Evolutionary conservation across 1,140 invertebrate species (phyloP).

Genomic region (Planococcus citri): DNA sequence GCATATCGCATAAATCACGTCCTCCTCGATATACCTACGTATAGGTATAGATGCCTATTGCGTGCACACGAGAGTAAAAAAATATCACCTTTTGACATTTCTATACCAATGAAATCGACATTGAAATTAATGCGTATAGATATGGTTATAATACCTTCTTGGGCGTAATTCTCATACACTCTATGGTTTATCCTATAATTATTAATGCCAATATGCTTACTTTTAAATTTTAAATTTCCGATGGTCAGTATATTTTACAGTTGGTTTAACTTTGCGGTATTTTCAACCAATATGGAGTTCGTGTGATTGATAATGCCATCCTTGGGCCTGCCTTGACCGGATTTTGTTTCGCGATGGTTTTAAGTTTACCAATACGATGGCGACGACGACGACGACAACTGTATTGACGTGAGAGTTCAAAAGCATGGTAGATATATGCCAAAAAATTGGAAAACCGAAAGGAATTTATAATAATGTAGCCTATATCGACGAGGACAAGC

Average conservation of each 20-base stretch:
- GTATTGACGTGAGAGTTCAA: too few species aligned
- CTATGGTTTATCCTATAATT: too few species aligned
- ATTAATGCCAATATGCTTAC: neutral
- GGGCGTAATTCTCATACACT: neutral
- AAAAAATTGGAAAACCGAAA: too few species aligned
- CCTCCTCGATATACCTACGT: too few species aligned
- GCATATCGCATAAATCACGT: too few species aligned
- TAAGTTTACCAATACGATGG: too few species aligned
- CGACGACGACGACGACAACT: too few species aligned
- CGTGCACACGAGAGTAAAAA: neutral
- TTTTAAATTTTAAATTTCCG: neutral
- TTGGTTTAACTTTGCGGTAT: neutral
- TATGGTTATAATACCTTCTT: too few species aligned
- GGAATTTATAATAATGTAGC: too few species aligned
- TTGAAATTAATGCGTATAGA: neutral
- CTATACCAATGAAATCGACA: neutral
- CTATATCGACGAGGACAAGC: too few species aligned
- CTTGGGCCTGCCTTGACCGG: neutral
- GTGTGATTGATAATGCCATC: neutral
- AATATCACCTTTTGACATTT: neutral
- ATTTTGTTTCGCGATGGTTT: neutral
- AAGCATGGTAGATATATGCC: too few species aligned
- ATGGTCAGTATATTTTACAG: constrained; percentile 4
- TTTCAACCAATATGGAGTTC: neutral
- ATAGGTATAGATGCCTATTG: too few species aligned